A percentile compares a stretch with the other conserved stretches of the same genome.
Conservation (phyloP, 2,888 invertebrate genomes). For the Plebejus argus region DNA sequence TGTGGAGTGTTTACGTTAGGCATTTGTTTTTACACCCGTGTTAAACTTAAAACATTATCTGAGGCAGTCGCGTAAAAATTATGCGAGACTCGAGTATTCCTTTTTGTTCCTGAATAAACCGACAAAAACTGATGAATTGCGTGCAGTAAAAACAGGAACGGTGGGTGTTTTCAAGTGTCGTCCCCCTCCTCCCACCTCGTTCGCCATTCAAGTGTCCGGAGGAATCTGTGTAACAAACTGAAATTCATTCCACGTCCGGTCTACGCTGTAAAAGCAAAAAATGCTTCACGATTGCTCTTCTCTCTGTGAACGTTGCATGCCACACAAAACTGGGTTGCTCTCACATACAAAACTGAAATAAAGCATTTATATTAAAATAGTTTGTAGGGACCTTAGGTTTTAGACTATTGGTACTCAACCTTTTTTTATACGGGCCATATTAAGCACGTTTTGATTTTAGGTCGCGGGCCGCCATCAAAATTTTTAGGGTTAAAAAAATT, state of each 20-base stretch:
- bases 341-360: background rate
- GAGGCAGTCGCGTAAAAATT: background rate
- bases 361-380: background rate
- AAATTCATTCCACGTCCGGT: slow-evolving; percentile 1
- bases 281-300: background rate
- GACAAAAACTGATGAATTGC: background rate
- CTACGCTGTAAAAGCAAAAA: background rate
- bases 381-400: background rate
- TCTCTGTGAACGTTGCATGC: background rate
- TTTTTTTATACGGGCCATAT: too few species aligned
- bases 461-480: too few species aligned
- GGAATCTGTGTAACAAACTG: background rate
- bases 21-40: background rate
- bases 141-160: slow-evolving; percentile 1
- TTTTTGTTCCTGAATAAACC: background rate
- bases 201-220: background rate
- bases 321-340: background rate
- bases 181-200: background rate
- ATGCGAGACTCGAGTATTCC: background rate
- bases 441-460: too few species aligned
- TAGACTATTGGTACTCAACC: too few species aligned
- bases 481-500: too few species aligned
- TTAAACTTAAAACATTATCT: background rate
- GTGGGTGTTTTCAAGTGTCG: background rate
- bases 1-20: too few species aligned